Base-by-base conservation (phyloP, 2,113 vertebrate species). In the Psilopsiagon aurifrons region DNA sequence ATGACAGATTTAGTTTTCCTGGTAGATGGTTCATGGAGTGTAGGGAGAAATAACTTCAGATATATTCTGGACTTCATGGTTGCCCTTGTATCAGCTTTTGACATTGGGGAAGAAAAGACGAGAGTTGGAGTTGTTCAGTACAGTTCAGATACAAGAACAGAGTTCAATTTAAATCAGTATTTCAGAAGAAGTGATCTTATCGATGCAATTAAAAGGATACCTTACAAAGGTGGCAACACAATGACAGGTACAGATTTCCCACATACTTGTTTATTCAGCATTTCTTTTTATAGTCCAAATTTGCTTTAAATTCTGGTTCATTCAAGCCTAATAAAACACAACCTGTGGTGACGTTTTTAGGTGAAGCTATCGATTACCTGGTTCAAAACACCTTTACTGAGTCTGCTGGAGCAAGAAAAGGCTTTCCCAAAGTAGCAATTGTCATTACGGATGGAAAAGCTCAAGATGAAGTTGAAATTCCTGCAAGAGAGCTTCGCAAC, bases 41-140 rank as follows among this genome's bases (percentile, higher is more conserved):
- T 99, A 47, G 99, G 99, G 31, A 98, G 98, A 95, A 98, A 97
- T 27, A 99, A 99, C 97, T 99, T 99, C n/a, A 98, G 98, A 86
- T 97, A 98, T 91, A 98, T 99, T 89, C 98, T 99, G 86, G 98
- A 96, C 85, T 99, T 99, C 71, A 98, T 99, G 75, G 96, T 98
- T 60, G 98, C 98, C 27, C 97, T 98, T 73, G 98, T 98, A 24
- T 98, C 98, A 46, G 99, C 99, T 60, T 99, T 99, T 92, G 98
- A 99, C 83, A 98, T 99, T n/a, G 98, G 98, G 19, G 98, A 98
- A 91, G 99, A 99, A 43, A 98, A 98, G 90, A 99, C 99, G 1
- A 98, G 99, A 60, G 99, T 99, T 95, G 99, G 98, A 31, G 98
- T 99, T 95, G 98, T 99, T 60, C 99, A 99, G 95, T 99, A 99